Evolutionary conservation across 1,140 invertebrate species (phyloP).

Genomic region (Diorhabda sublineata): DNA sequence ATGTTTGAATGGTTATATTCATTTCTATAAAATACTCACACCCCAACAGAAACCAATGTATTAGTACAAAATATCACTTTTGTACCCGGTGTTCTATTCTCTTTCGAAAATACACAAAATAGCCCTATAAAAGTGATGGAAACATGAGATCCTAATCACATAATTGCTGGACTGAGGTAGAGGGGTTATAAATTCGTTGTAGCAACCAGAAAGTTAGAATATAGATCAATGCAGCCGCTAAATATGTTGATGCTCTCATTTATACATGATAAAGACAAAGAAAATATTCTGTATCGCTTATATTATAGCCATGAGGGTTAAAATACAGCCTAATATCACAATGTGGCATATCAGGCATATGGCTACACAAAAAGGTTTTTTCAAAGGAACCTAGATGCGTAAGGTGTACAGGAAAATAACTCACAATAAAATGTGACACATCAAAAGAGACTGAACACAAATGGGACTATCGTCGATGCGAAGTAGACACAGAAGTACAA

Average conservation of each 20-base stretch:
- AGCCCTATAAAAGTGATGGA: conserved; percentile 6
- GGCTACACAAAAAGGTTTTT: conserved; percentile 22
- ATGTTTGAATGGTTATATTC: no score
- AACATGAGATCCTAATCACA: neutral
- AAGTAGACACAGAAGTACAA: no score
- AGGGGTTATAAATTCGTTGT: conserved; percentile 15
- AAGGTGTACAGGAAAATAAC: conserved; percentile 21
- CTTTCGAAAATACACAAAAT: no score
- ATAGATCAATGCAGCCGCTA: conserved; percentile 23
- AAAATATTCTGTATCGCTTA: conserved; percentile 18
- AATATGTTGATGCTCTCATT: conserved; percentile 28
- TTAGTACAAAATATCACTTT: no score
- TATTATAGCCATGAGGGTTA: conserved; percentile 20
- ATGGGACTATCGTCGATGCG: conserved; percentile 35
- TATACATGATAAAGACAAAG: conserved; percentile 15
- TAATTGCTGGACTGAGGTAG: no score
- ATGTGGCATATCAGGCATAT: conserved; percentile 24
- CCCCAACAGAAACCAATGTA: no score
- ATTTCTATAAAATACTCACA: no score
- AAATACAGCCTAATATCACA: conserved; percentile 24
- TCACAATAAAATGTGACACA: conserved; percentile 42
- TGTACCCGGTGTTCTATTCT: no score
- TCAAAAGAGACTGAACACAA: conserved; percentile 30
- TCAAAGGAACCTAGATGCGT: conserved; percentile 37
- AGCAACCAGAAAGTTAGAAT: conserved; percentile 23